These are phyloP conservation scores for Caenorhabditis virilis DNA, from an alignment of 2,888 invertebrate genomes.

Conservation along the genomic window DNA sequence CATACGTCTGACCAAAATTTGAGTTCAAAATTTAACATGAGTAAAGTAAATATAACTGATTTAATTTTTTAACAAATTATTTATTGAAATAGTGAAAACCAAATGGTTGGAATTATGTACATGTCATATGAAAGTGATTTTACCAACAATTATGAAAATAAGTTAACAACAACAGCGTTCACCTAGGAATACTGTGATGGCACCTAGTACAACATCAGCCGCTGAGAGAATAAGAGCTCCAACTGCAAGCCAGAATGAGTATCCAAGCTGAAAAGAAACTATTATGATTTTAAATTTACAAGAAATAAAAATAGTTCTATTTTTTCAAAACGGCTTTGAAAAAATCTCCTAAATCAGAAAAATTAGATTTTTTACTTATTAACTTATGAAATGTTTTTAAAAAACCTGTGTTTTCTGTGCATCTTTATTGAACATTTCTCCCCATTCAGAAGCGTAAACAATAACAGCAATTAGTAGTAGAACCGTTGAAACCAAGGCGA, in stretches of 20 bases:
- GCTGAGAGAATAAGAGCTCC: conserved; percentile 44
- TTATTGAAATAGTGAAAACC: no score
- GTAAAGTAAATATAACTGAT: no score
- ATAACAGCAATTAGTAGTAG: conserved; percentile 44
- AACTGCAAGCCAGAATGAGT: conserved; percentile 50
- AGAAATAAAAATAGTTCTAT: not conserved
- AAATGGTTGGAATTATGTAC: no score
- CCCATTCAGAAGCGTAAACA: conserved; percentile 43
- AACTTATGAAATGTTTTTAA: no score
- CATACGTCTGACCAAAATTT: no score
- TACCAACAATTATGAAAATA: not conserved
- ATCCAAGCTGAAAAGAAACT: conserved; percentile 38
- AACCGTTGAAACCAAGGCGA: conserved; percentile 31
- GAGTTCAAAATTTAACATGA: no score
- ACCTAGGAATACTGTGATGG: conserved; percentile 42
- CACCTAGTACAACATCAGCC: conserved; percentile 40
- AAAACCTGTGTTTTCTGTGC: conserved; percentile 15
- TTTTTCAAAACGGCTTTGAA: no score
- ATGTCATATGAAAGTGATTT: no score
- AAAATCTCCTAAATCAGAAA: no score
- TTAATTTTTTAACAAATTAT: no score
- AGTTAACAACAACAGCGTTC: conserved; percentile 38
- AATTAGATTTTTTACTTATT: no score
- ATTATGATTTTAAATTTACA: not conserved
- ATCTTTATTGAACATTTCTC: not conserved